Conservation (phyloP, 2,888 invertebrate species). For the Tenodera sinensis region DNA sequence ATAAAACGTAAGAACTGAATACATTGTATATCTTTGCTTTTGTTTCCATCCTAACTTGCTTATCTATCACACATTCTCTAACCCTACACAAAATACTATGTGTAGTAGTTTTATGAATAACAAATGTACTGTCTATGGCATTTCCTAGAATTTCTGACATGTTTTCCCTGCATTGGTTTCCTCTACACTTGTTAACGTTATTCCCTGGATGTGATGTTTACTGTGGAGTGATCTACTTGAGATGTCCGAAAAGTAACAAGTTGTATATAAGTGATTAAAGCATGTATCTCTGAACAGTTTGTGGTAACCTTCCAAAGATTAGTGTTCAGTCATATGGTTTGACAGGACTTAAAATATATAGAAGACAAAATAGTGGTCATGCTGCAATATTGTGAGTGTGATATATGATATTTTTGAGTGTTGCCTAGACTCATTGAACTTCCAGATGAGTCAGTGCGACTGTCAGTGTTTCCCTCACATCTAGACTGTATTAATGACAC, state of each 20-base stretch:
- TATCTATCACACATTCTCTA: neutral
- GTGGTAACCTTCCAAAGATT: neutral
- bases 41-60: neutral
- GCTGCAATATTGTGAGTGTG: too few species aligned
- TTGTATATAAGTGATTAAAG: neutral
- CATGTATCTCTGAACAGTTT: neutral
- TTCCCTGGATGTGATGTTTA: neutral
- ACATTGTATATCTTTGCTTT: neutral
- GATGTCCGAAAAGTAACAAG: neutral
- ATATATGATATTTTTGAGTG: neutral
- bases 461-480: neutral
- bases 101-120: neutral
- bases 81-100: neutral
- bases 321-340: too few species aligned
- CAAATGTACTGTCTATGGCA: neutral
- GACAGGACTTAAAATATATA: too few species aligned
- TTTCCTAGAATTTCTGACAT: neutral
- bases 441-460: neutral
- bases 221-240: neutral
- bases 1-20: slow-evolving; percentile 9
- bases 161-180: neutral
- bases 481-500: neutral
- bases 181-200: neutral
- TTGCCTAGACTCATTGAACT: neutral
- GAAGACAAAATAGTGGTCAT: too few species aligned